Conservation (phyloP, 2,113 vertebrate genomes). For the Mesembrinibis cayennensis region DNA sequence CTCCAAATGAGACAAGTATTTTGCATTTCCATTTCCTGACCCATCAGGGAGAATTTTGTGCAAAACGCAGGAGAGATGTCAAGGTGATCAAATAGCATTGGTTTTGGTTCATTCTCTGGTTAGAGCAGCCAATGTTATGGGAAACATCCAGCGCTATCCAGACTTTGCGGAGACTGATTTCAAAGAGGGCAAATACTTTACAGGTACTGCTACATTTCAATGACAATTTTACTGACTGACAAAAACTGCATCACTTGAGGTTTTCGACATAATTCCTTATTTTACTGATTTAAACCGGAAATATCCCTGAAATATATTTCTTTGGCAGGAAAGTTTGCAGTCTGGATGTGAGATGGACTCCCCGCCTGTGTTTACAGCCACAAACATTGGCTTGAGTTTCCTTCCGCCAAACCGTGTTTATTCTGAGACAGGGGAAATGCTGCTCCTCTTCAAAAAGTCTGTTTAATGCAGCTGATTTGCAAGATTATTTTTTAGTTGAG, state of each 20-base stretch:
- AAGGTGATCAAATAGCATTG: not conserved
- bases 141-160: not conserved
- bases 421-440: not conserved
- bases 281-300: not conserved
- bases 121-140: not conserved
- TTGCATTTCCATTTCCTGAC: slow-evolving; percentile 31
- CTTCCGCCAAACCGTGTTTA: not conserved
- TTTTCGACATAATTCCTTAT: not conserved
- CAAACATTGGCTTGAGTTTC: not conserved
- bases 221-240: not conserved
- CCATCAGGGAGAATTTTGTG: slow-evolving; percentile 12
- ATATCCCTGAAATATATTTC: not conserved
- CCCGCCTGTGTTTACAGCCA: not conserved
- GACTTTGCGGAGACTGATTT: not conserved
- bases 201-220: not conserved
- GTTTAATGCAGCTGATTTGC: not conserved
- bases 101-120: not conserved
- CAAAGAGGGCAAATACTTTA: not conserved
- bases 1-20: slow-evolving; percentile 18
- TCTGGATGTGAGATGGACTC: not conserved
- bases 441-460: not conserved
- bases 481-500: not conserved
- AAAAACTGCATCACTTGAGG: not conserved
- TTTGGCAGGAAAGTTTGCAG: not conserved
- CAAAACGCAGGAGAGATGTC: not conserved